phyloP scores from a whole-genome alignment of 2,113 vertebrate species.

The Haemorhous mexicanus region DNA sequence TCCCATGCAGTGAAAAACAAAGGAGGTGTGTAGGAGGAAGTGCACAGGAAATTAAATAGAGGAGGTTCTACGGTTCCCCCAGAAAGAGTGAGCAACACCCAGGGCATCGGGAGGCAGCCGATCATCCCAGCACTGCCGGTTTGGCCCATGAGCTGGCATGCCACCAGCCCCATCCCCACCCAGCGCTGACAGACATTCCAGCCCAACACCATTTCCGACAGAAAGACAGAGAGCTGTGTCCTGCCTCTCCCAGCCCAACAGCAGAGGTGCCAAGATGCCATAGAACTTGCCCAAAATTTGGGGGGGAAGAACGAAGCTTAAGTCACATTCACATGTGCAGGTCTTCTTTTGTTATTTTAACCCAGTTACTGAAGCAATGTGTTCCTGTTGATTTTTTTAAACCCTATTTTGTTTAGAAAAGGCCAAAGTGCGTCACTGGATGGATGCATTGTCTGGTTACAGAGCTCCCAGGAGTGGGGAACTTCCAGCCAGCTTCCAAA shows the following conservation, averaged over 20 bases:
- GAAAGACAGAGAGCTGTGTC: neutral
- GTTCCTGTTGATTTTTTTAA: constrained; percentile 39
- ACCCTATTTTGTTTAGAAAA: constrained; percentile 6
- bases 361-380: neutral
- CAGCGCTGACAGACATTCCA: neutral
- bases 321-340: neutral
- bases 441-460: neutral
- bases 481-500: neutral
- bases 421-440: neutral
- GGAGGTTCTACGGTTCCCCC: neutral
- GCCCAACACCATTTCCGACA: neutral
- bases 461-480: neutral
- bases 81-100: fast-evolving
- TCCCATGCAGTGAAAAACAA: neutral
- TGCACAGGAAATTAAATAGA: neutral
- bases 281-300: constrained; percentile 13
- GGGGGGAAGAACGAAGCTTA: neutral
- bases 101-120: neutral
- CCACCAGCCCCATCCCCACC: neutral
- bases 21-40: neutral
- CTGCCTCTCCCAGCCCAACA: neutral
- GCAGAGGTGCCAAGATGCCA: neutral
- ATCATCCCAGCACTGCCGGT: fast-evolving
- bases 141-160: neutral
- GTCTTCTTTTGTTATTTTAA: constrained; percentile 39